Percentiles rank a stretch among this genome's conserved stretches.
phyloP scores from a whole-genome alignment of 1,140 invertebrate genomes.

The Brachionus sp. region DNA sequence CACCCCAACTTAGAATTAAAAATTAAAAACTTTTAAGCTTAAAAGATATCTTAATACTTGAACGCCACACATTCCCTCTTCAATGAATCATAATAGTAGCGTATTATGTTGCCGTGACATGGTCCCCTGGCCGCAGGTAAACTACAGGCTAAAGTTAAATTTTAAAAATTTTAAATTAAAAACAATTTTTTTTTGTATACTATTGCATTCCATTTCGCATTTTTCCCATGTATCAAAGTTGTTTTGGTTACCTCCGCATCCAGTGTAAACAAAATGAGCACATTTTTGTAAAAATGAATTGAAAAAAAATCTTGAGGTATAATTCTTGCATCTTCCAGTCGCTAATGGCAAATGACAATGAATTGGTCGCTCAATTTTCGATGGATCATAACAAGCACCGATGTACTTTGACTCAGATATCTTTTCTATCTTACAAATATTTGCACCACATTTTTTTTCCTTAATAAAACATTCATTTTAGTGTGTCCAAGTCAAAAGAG shows the following conservation, averaged over 20 bases:
- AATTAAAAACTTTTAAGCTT: background rate
- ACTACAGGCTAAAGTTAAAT: constrained; percentile 22
- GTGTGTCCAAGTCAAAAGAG: too few species aligned
- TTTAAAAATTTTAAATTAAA: background rate
- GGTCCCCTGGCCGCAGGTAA: background rate
- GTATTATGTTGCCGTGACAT: constrained; percentile 31
- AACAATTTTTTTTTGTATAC: background rate
- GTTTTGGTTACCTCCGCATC: constrained; percentile 17
- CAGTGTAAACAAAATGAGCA: constrained; percentile 36
- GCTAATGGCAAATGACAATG: constrained; percentile 32
- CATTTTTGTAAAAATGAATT: constrained; percentile 37
- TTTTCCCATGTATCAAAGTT: constrained; percentile 45
- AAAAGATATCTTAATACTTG: background rate
- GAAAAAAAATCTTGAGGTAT: constrained; percentile 41
- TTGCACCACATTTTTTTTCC: constrained; percentile 38
- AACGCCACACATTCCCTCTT: constrained; percentile 30
- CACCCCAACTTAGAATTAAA: constrained; percentile 23
- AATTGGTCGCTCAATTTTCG: constrained; percentile 36
- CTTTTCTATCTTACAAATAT: constrained; percentile 41
- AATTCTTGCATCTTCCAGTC: constrained; percentile 33
- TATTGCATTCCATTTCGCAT: constrained; percentile 46
- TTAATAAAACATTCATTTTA: background rate
- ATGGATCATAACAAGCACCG: constrained; percentile 27
- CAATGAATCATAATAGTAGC: constrained; percentile 29
- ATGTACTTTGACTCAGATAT: constrained; percentile 7